Base-by-base conservation (phyloP, 2,113 vertebrate species). In the Regulus satrapa region DNA sequence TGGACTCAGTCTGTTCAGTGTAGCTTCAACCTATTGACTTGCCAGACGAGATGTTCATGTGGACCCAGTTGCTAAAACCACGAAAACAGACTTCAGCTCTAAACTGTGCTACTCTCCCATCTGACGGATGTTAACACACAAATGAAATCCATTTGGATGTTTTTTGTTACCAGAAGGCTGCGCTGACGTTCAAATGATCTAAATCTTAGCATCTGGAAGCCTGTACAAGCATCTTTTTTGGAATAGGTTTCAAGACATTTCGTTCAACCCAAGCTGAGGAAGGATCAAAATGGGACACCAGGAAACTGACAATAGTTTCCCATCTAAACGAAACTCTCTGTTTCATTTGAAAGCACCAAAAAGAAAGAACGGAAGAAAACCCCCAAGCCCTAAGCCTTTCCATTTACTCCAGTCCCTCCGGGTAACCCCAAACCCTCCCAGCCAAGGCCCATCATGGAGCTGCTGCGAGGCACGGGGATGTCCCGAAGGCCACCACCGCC, bases 151-250 rank as follows among this genome's bases (percentile, higher is more conserved):
- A 67, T 90, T 95, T 92, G 90, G 88, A 63, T 90, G 79, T 82
- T 85, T 96, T 92, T 49, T 90, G 92, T 96, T 94, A 95, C 95
- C 96, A 96, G 96, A 95, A 96, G 94, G 95, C 96, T 95, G 95
- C 92, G 92, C 95, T 96, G 95, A 96, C 90, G 94, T 94, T 97
- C 95, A 97, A 63, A 97, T 69, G 93, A 90, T 96, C 95, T 93
- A 89, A 94, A 90, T 71, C 92, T 79, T 73, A 79, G 94, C 94
- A 95, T 94, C 95, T 96, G 95, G 81, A 85, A 89, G 93, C 71
- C n/a, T 41, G 51, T 58, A 28, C 38, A 6, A 62, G 87, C 78
- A 55, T 69, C 62, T 76, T 85, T 92, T 92, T 88, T 82, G 85
- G 94, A 83, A 52, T 6, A 76, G 72, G 67, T 63, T 93, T 90